Conservation (phyloP, 2,888 invertebrate species). For the Plagiodera versicolora region DNA sequence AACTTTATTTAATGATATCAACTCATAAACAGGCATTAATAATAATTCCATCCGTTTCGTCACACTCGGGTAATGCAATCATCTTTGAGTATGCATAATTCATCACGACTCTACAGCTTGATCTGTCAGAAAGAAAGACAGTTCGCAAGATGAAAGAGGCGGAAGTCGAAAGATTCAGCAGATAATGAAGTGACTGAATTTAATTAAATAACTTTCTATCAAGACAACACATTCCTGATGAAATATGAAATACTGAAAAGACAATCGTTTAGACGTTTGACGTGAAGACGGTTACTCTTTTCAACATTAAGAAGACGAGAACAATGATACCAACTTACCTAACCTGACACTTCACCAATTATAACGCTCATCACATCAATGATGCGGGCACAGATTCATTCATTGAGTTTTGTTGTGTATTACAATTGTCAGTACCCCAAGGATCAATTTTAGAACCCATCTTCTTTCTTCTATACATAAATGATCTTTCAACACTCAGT, state of each 20-base stretch:
- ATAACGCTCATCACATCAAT: too few species aligned
- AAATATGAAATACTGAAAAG: neutral
- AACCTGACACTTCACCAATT: too few species aligned
- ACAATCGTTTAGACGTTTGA: neutral
- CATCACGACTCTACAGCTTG: conserved; percentile 8
- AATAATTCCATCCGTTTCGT: conserved; percentile 26
- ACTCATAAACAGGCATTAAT: conserved; percentile 26
- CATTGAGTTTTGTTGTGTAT: too few species aligned
- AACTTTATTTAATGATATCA: conserved; percentile 20
- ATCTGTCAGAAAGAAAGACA: conserved; percentile 7
- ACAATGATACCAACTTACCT: too few species aligned
- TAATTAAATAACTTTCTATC: conserved; percentile 18
- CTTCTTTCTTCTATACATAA: too few species aligned
- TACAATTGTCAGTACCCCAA: too few species aligned
- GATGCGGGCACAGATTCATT: too few species aligned
- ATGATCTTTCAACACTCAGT: too few species aligned
- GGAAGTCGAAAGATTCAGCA: conserved; percentile 13
- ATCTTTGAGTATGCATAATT: conserved; percentile 20
- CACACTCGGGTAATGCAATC: conserved; percentile 18
- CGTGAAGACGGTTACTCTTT: neutral
- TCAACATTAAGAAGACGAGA: neutral
- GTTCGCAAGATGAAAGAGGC: neutral
- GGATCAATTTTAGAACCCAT: too few species aligned
- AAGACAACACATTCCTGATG: conserved; percentile 1
- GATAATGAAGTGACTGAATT: conserved; percentile 17